Evolutionary conservation across 1,140 invertebrate genomes (phyloP).

Genomic region (Bilobella aurantiaca): DNA sequence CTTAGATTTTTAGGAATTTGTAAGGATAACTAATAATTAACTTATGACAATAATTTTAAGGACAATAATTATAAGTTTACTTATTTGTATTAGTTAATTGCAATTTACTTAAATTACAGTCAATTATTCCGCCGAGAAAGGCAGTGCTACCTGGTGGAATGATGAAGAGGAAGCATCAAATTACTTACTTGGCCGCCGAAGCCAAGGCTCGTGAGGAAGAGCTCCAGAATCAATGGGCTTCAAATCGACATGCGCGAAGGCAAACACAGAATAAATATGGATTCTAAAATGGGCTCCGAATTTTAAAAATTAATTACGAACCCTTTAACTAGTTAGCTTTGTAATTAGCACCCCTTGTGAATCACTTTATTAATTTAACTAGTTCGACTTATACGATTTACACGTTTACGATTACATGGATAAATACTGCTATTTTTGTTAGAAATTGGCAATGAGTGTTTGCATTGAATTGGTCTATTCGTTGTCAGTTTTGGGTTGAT

Average conservation of each 20-base stretch:
- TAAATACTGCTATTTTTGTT: background rate
- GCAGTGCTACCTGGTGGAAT: constrained; percentile 24
- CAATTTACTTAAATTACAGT: constrained; percentile 15
- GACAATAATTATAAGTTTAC: background rate
- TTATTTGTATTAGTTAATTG: background rate
- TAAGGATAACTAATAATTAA: too few species aligned
- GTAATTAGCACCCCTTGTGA: background rate
- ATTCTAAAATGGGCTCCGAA: constrained; percentile 49
- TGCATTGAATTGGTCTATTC: background rate
- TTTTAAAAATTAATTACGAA: too few species aligned
- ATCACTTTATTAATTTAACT: background rate
- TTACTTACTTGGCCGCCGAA: constrained; percentile 81
- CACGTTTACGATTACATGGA: background rate
- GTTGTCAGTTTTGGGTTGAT: background rate
- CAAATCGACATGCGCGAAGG: constrained; percentile 66
- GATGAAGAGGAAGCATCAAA: constrained; percentile 75
- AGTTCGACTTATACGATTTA: too few species aligned
- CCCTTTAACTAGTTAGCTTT: background rate
- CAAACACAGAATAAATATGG: constrained; percentile 83
- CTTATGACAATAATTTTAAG: too few species aligned
- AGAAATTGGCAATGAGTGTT: background rate
- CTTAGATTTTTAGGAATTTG: too few species aligned
- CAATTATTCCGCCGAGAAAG: constrained; percentile 15
- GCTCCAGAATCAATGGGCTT: constrained; percentile 85
- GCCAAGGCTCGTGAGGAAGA: constrained; percentile 88